Percentiles rank a stretch among this genome's conserved stretches.
phyloP scores from a whole-genome alignment of 2,113 vertebrate genomes.

The Onychostruthus taczanowskii region DNA sequence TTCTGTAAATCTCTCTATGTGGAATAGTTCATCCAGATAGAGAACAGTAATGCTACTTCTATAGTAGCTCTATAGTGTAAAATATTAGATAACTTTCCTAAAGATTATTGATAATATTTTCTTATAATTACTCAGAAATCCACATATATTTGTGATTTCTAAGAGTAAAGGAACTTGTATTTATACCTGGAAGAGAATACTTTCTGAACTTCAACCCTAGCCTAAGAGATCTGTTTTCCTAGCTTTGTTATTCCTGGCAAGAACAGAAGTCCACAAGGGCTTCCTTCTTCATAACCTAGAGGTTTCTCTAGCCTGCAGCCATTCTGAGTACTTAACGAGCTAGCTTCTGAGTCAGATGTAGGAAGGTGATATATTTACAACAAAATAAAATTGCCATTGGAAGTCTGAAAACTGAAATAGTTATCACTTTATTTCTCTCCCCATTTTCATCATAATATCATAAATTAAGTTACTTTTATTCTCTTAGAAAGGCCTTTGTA shows the following conservation, averaged over 20 bases:
- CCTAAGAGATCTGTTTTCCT: not conserved
- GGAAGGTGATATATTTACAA: not conserved
- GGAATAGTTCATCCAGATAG: not conserved
- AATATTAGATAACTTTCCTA: not conserved
- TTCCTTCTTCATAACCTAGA: not conserved
- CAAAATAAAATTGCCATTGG: not conserved
- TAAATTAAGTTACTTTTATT: constrained; percentile 2
- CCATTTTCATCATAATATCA: not conserved
- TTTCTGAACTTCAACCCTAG: not conserved
- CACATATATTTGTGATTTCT: not conserved
- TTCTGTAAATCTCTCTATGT: not conserved
- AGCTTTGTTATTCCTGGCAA: not conserved
- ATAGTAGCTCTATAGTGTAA: not conserved
- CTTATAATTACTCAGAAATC: not conserved
- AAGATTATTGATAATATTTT: not conserved
- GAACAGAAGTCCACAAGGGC: not conserved
- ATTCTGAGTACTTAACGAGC: not conserved
- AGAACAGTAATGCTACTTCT: not conserved
- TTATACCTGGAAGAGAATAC: not conserved
- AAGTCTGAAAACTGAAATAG: not conserved
- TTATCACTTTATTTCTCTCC: not conserved
- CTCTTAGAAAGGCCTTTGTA: not conserved
- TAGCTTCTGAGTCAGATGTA: not conserved
- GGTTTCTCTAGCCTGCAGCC: not conserved
- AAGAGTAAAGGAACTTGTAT: not conserved